Evolutionary conservation across 2,888 invertebrate species (phyloP).

Genomic region (Xestia c-nigrum): DNA sequence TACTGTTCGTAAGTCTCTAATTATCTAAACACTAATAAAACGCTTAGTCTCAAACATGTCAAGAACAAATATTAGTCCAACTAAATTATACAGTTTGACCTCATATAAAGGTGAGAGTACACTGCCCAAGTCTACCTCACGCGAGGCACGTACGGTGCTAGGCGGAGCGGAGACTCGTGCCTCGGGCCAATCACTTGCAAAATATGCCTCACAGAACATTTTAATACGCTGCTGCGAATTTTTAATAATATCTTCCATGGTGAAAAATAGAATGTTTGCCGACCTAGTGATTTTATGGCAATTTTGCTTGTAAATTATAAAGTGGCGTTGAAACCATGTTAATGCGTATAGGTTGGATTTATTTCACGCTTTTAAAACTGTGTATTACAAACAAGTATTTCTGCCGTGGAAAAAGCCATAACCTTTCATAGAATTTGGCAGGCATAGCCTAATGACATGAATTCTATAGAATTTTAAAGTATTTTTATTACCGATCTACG

Average conservation of each 20-base stretch:
- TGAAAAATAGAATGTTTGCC: slow-evolving; percentile 37
- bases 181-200: slow-evolving; percentile 45
- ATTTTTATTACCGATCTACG: not conserved
- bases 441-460: not conserved
- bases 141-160: slow-evolving; percentile 6
- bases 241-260: slow-evolving; percentile 37
- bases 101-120: slow-evolving; percentile 45
- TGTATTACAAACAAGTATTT: not conserved
- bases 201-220: slow-evolving; percentile 24
- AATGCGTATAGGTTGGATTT: slow-evolving; percentile 14
- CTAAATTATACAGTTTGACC: slow-evolving; percentile 30
- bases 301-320: slow-evolving; percentile 39
- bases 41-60: slow-evolving; percentile 5
- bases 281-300: slow-evolving; percentile 33
- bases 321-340: slow-evolving; percentile 43
- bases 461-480: not conserved
- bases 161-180: slow-evolving; percentile 23
- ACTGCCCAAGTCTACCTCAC: slow-evolving; percentile 11
- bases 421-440: not conserved
- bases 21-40: slow-evolving; percentile 12
- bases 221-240: slow-evolving; percentile 51
- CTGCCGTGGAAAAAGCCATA: not conserved
- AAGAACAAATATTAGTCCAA: slow-evolving; percentile 39
- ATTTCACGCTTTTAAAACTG: slow-evolving; percentile 3
- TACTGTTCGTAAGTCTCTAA: too few relatives aligned